phyloP scores from a whole-genome alignment of 2,797 vertebrate species.

The Protonibea diacanthus region DNA sequence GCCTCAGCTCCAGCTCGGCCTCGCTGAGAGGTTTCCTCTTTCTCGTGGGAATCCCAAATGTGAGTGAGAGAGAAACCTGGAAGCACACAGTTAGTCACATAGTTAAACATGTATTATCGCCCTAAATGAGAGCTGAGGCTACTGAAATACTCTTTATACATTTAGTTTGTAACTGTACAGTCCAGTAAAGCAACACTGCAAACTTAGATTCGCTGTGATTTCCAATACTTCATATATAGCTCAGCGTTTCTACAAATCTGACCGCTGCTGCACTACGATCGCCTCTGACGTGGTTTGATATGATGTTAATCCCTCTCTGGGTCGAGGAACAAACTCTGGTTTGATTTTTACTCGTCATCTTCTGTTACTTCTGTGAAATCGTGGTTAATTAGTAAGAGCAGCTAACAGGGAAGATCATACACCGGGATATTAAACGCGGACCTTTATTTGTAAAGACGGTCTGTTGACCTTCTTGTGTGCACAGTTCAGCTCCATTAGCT shows the following conservation, averaged over 20 bases:
- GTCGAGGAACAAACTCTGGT: too few relatives aligned
- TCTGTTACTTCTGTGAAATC: too few relatives aligned
- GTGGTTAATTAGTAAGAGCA: too few relatives aligned
- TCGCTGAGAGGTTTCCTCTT: constrained; percentile 86
- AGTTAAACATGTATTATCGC: not conserved
- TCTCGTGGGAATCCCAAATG: constrained; percentile 69
- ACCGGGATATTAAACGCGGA: not conserved
- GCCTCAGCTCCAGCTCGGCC: constrained; percentile 86
- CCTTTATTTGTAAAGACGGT: not conserved
- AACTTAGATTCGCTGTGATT: too few relatives aligned
- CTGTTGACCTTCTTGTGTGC: not conserved
- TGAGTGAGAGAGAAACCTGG: constrained; percentile 81
- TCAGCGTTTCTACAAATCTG: not conserved
- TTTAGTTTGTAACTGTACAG: too few relatives aligned
- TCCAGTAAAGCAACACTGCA: too few relatives aligned
- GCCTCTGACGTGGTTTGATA: not conserved
- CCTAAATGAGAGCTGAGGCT: too few relatives aligned
- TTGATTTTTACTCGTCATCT: too few relatives aligned
- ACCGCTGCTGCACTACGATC: not conserved
- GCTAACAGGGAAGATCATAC: not conserved
- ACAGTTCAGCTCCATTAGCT: too few relatives aligned
- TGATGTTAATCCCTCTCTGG: too few relatives aligned
- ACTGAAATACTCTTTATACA: too few relatives aligned
- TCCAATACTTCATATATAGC: not conserved
- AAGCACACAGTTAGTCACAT: not conserved